Evolutionary conservation across 1,140 invertebrate species (phyloP), one percentile per base, ranked within the genome.

Genomic region (Chymomyza costata): DNA sequence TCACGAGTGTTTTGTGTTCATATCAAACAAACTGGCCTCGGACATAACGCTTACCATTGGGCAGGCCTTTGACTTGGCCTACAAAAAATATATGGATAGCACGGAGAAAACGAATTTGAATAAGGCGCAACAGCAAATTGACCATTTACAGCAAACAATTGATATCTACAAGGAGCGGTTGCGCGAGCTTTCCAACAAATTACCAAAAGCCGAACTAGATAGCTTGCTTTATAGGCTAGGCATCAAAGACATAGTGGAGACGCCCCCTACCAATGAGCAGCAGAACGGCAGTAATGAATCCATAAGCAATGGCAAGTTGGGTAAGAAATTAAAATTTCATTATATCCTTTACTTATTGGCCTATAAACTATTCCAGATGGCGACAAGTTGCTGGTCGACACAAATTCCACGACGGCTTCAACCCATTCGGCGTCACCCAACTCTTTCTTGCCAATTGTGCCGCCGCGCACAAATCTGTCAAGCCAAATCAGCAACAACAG

Each of bases 21-120:
- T 97, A 44, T 97, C 95, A 58, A 97, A 97, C 73, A 98, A 98
- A 88, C 87, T 97, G 76, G 95, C 97, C 5, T 96, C 97, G 68
- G 96, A 98, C 84, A 97, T 99, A 50, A 98, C 96, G 6, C 87
- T 99, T 53, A 98, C 97, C 7, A 97, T 98, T 68, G 97, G 97
- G 2, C 97, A 99, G 86, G 97, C 97, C 0, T 98, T 99, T 87
- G 96, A 98, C 87, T 89, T 98, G 63, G 97, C 97, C n/a, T 98
- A 98, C 86, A 85, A 74, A 62, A 85, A 85, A 62, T 83, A 82
- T 52, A 80, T 85, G 43, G 82, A 74, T 34, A 81, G 61, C 64
- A 81, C 59, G 6, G 83, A 83, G 68, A 88, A 87, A 58, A 88
- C 88, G 8, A 88, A 89, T 62, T 81, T 89, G 57, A 86, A 85